A percentile compares a stretch with the other conserved stretches of the same genome.
These are phyloP conservation scores for Hemitrygon akajei DNA, from an alignment of 2,797 vertebrate species.

Conservation along the genomic window DNA sequence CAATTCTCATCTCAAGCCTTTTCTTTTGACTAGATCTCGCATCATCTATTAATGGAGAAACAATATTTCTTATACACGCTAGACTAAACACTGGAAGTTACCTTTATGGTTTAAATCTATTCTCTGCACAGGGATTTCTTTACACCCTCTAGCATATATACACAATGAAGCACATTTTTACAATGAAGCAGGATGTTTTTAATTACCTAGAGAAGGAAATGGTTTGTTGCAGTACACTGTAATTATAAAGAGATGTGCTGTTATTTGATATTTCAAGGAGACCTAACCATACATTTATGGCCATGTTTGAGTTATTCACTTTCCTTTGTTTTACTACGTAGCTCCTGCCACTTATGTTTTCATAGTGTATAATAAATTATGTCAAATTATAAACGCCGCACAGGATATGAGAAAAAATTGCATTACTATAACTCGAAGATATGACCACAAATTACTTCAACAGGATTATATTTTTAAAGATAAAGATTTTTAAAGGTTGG, in stretches of 20 bases:
- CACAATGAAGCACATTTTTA: slow-evolving; percentile 6
- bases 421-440: not conserved
- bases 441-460: not conserved
- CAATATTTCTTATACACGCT: not conserved
- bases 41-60: not conserved
- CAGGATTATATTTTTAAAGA: not conserved
- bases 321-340: not conserved
- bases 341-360: not conserved
- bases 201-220: slow-evolving; percentile 50
- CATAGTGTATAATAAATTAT: slow-evolving; percentile 13
- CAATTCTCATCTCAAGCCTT: not conserved
- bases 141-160: slow-evolving; percentile 15
- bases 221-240: slow-evolving; percentile 48
- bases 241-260: slow-evolving; percentile 50
- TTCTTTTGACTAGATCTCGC: not conserved
- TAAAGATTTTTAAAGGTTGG: no score
- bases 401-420: slow-evolving; percentile 4
- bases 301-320: slow-evolving; percentile 13
- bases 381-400: not conserved
- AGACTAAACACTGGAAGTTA: not conserved
- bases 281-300: slow-evolving; percentile 8
- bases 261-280: slow-evolving; percentile 36
- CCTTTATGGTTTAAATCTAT: not conserved
- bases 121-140: not conserved
- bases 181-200: slow-evolving; percentile 44